Evolutionary conservation across 2,888 invertebrate genomes (phyloP).

Genomic region (Dynastes grantii): DNA sequence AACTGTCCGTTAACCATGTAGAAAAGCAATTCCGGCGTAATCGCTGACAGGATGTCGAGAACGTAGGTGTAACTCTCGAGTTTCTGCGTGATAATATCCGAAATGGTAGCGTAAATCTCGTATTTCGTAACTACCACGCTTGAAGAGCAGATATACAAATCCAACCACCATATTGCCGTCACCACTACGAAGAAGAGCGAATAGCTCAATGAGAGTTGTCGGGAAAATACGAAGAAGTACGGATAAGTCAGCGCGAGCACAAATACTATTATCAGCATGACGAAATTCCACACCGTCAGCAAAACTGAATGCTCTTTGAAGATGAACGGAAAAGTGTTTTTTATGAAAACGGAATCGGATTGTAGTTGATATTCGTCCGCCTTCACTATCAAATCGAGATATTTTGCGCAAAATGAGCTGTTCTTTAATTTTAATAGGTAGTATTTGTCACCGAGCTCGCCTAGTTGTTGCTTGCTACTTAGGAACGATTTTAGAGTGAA

Average conservation of each 20-base stretch:
- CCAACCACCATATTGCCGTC: slow-evolving; percentile 55
- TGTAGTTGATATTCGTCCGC: slow-evolving; percentile 53
- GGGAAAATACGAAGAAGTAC: slow-evolving; percentile 52
- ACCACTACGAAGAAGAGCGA: slow-evolving; percentile 40
- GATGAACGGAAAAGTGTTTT: slow-evolving; percentile 58
- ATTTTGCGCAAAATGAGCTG: slow-evolving; percentile 51
- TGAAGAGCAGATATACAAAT: slow-evolving; percentile 57
- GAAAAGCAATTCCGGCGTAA: slow-evolving; percentile 55
- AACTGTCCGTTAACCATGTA: slow-evolving; percentile 48
- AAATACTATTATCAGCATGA: slow-evolving; percentile 48
- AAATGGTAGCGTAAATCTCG: slow-evolving; percentile 49
- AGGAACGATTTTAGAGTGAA: slow-evolving; percentile 44
- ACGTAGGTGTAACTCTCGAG: slow-evolving; percentile 50
- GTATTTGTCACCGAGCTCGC: slow-evolving; percentile 27
- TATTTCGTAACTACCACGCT: slow-evolving; percentile 58
- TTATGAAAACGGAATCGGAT: slow-evolving; percentile 57
- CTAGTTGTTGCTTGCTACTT: slow-evolving; percentile 25
- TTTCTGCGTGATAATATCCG: slow-evolving; percentile 49
- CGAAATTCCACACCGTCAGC: slow-evolving; percentile 55
- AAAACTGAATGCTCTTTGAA: slow-evolving; percentile 59
- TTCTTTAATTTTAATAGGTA: slow-evolving; percentile 37
- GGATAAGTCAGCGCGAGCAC: slow-evolving; percentile 54
- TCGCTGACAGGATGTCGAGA: slow-evolving; percentile 54
- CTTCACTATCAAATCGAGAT: slow-evolving; percentile 53
- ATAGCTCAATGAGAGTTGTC: slow-evolving; percentile 4